These are phyloP conservation scores for Pygmarrhopalites habei DNA, from an alignment of 1,140 invertebrate species.

Conservation along the genomic window DNA sequence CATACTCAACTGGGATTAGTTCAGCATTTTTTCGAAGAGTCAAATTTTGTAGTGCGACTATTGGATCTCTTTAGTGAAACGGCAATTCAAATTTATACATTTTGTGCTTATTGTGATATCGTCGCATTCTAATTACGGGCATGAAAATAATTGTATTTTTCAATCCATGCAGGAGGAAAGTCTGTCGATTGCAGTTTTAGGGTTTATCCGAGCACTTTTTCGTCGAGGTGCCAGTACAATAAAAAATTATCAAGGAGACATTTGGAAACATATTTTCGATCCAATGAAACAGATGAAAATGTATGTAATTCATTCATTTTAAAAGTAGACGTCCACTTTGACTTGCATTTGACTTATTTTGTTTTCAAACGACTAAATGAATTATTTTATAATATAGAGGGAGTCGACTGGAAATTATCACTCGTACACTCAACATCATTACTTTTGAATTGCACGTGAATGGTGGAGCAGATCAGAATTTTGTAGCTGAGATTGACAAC, in stretches of 20 bases:
- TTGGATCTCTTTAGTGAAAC: constrained; percentile 24
- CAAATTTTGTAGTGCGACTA: constrained; percentile 9
- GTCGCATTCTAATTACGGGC: neutral
- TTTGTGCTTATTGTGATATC: neutral
- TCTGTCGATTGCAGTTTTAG: constrained; percentile 12
- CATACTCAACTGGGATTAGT: constrained; percentile 32
- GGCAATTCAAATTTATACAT: constrained; percentile 4
- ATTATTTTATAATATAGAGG: constrained; percentile 4
- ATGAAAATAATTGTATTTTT: neutral
- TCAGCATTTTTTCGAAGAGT: constrained; percentile 30
- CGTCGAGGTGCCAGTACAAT: constrained; percentile 9
- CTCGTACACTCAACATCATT: constrained; percentile 20
- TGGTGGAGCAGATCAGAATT: constrained; percentile 15
- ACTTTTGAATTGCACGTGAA: constrained; percentile 18
- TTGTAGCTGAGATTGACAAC: neutral
- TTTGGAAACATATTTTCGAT: constrained; percentile 18
- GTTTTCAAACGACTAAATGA: too few relatives aligned
- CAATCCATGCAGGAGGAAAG: constrained; percentile 24
- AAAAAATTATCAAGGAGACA: constrained; percentile 12
- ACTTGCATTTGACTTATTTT: neutral
- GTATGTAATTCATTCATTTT: neutral
- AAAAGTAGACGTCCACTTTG: neutral
- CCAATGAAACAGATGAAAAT: constrained; percentile 14
- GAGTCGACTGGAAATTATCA: constrained; percentile 17
- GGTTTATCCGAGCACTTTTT: constrained; percentile 29